A percentile compares a stretch with the other conserved stretches of the same genome.
Conservation (phyloP, 1,140 invertebrate genomes). For the Ceratoteleas bidentatus region DNA sequence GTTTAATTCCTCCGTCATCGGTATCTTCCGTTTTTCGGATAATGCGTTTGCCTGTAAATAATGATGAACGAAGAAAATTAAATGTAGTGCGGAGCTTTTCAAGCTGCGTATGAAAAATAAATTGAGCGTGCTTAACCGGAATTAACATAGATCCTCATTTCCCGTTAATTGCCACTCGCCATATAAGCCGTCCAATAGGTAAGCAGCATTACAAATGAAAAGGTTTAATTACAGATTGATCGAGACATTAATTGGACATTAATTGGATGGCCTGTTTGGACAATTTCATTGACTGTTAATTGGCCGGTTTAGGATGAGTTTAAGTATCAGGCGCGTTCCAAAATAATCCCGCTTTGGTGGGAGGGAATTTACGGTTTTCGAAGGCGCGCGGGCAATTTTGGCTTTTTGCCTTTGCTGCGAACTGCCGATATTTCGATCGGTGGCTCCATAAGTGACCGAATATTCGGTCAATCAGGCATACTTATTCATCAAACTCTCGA, state of each 20-base stretch:
- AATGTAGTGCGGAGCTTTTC: background rate
- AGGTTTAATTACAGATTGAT: constrained; percentile 6
- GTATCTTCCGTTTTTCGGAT: background rate
- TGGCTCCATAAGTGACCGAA: no score
- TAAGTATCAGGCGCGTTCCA: no score
- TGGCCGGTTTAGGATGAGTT: no score
- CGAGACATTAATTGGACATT: background rate
- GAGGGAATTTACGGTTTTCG: no score
- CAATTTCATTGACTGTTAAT: no score
- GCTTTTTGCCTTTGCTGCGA: no score
- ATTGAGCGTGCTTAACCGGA: background rate
- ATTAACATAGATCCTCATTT: background rate
- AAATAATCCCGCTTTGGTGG: no score
- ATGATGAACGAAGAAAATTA: background rate
- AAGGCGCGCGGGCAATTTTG: no score
- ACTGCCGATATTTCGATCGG: no score
- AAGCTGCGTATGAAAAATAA: background rate
- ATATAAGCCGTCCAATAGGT: background rate
- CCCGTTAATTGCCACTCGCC: background rate
- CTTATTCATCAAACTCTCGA: no score
- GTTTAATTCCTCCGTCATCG: background rate
- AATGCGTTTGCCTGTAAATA: background rate
- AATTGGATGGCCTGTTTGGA: background rate
- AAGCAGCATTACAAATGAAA: constrained; percentile 1
- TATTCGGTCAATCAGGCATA: no score